phyloP scores from a whole-genome alignment of 2,888 invertebrate genomes.

The Philaethria dido region DNA sequence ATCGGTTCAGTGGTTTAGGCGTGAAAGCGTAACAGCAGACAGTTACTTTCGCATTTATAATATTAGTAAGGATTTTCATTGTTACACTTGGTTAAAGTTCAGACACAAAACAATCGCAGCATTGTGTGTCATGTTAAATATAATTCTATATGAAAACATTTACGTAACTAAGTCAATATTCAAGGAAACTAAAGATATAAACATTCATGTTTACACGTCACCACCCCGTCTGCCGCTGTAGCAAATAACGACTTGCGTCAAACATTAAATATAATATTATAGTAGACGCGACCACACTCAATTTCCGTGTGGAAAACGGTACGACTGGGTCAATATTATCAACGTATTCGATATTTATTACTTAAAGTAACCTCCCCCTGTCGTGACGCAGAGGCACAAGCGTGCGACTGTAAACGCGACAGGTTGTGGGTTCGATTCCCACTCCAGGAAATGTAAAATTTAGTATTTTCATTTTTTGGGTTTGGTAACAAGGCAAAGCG shows the following conservation, averaged over 20 bases:
- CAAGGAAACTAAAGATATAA: conserved; percentile 18
- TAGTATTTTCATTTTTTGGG: no score
- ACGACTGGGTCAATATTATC: conserved; percentile 40
- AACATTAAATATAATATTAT: conserved; percentile 45
- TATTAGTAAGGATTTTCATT: no score
- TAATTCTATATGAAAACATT: background rate
- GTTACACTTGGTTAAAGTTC: no score
- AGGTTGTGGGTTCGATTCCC: no score
- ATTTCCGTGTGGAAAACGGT: conserved; percentile 53
- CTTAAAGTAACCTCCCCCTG: no score
- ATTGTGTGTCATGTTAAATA: background rate
- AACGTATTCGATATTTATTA: conserved; percentile 29
- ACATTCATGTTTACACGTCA: conserved; percentile 34
- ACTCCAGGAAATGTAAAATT: no score
- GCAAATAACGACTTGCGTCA: conserved; percentile 38
- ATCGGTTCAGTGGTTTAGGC: no score
- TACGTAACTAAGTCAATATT: background rate
- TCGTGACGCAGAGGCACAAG: no score
- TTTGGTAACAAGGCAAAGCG: no score
- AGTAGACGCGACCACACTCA: conserved; percentile 49
- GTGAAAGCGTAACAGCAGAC: no score
- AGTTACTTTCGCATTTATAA: no score
- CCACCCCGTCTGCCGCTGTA: conserved; percentile 27
- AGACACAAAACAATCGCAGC: background rate
- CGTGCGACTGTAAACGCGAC: no score